phyloP scores from a whole-genome alignment of 2,113 vertebrate genomes.

The Ciconia stormi region DNA sequence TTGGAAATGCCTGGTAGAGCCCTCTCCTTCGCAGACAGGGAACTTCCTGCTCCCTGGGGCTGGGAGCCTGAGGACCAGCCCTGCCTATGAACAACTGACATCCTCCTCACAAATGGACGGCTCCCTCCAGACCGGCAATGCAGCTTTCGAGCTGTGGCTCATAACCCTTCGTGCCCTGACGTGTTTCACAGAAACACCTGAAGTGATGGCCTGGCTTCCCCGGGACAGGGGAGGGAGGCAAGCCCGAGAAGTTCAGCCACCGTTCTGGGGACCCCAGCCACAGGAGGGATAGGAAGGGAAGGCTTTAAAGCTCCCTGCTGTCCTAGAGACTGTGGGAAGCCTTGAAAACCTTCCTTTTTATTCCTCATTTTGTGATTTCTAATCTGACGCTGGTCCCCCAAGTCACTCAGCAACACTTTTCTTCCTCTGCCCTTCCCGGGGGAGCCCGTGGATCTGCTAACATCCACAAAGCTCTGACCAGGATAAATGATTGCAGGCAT shows the following conservation, averaged over 20 bases:
- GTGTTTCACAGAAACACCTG: not conserved
- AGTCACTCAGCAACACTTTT: not conserved
- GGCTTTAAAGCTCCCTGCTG: not conserved
- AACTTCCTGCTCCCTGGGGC: not conserved
- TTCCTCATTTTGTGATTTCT: not conserved
- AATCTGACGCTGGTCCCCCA: not conserved
- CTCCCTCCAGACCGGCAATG: not conserved
- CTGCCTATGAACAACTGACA: not conserved
- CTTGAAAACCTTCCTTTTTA: not conserved
- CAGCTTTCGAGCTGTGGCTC: not conserved
- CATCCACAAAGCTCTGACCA: not conserved
- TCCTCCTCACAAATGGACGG: not conserved
- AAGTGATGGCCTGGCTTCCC: not conserved
- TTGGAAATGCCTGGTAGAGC: not conserved
- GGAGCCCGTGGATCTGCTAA: not conserved
- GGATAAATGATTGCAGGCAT: not conserved
- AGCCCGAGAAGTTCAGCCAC: not conserved
- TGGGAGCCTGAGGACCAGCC: not conserved
- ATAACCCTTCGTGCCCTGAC: not conserved
- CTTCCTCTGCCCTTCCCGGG: not conserved
- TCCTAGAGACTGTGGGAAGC: not conserved
- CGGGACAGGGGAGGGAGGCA: not conserved
- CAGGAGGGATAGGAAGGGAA: accelerated
- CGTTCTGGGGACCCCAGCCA: not conserved
- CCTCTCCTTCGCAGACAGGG: not conserved